Conservation (phyloP, 2,888 invertebrate species). For the Myathropa florea region DNA sequence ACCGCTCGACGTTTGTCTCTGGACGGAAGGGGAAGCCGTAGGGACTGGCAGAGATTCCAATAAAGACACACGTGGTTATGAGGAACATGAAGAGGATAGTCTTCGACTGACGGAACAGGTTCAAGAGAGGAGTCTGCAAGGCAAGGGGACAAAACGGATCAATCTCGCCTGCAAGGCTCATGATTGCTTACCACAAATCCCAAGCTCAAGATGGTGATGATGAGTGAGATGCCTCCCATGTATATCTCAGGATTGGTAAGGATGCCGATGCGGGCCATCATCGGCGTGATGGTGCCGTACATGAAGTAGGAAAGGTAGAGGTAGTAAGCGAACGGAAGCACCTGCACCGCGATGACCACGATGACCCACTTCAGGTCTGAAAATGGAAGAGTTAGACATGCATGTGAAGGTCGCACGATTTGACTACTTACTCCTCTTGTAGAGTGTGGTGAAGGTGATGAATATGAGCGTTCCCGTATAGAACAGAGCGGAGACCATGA, state of each 20-base stretch:
- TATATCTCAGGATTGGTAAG: conserved; percentile 82
- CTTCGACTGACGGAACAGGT: conserved; percentile 78
- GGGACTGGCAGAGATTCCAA: conserved; percentile 80
- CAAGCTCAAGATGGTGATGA: conserved; percentile 74
- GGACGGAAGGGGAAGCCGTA: conserved; percentile 83
- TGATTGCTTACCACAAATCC: conserved; percentile 74
- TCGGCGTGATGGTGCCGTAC: conserved; percentile 83
- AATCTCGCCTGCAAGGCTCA: neutral
- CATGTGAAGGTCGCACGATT: neutral
- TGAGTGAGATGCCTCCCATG: conserved; percentile 79
- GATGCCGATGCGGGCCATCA: conserved; percentile 83
- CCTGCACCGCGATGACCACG: conserved; percentile 78
- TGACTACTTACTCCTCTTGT: conserved; percentile 76
- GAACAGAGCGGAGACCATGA: conserved; percentile 76
- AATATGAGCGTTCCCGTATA: conserved; percentile 77
- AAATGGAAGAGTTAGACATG: neutral
- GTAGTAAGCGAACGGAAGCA: conserved; percentile 80
- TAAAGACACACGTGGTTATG: conserved; percentile 74
- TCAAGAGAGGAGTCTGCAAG: conserved; percentile 76
- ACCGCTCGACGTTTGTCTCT: conserved; percentile 81
- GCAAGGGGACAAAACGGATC: neutral
- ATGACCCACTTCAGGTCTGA: conserved; percentile 78
- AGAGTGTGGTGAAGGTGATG: conserved; percentile 77
- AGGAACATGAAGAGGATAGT: conserved; percentile 76
- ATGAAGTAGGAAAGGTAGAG: conserved; percentile 81